Conservation (phyloP, 2,797 vertebrate species). For the Poeciliopsis turneri region DNA sequence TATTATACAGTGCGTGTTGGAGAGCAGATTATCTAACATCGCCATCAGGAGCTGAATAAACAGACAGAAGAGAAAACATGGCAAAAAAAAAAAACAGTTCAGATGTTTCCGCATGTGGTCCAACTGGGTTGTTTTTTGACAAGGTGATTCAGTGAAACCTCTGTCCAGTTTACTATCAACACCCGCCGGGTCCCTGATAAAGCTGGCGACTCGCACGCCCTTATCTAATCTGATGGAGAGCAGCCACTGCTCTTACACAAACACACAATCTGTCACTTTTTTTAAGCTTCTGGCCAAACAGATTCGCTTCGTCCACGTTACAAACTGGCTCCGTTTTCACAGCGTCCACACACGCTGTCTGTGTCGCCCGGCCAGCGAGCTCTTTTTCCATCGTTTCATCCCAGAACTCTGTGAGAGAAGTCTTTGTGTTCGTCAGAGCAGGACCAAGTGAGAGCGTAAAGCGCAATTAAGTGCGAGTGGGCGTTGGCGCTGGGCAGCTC, state of each 20-base stretch:
- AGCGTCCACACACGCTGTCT: conserved; percentile 18
- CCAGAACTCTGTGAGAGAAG: conserved; percentile 37
- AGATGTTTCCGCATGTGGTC: not conserved
- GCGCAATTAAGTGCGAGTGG: conserved; percentile 21
- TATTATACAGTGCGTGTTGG: conserved; percentile 29
- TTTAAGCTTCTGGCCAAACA: conserved; percentile 42
- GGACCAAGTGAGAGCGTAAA: conserved; percentile 41
- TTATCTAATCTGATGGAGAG: conserved; percentile 48
- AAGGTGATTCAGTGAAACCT: conserved; percentile 32
- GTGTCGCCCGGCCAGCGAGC: not conserved
- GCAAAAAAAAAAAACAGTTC: conserved; percentile 5
- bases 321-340: conserved; percentile 9
- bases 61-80: conserved; percentile 5
- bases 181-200: conserved; percentile 50
- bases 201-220: conserved; percentile 42
- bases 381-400: conserved; percentile 57
- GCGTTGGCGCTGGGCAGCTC: not conserved
- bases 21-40: conserved; percentile 17
- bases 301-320: conserved; percentile 1
- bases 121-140: conserved; percentile 34
- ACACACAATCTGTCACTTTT: conserved; percentile 42
- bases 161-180: conserved; percentile 35
- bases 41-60: conserved; percentile 28
- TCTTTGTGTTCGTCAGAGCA: conserved; percentile 51
- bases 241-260: conserved; percentile 51